phyloP scores from a whole-genome alignment of 2,797 vertebrate genomes.

The Coregonus suidteri region DNA sequence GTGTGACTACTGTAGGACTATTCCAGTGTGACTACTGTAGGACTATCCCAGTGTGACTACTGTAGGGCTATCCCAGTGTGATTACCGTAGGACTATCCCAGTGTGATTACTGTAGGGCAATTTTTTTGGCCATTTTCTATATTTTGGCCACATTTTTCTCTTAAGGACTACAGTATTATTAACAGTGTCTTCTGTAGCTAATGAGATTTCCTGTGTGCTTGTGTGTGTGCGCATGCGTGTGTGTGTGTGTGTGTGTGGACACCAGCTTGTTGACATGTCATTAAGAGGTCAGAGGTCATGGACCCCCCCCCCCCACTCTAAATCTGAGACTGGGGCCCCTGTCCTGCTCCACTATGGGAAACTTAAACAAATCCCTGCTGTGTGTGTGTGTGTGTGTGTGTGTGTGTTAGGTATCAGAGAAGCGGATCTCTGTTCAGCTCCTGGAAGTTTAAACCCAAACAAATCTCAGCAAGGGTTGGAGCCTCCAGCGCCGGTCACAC shows the following conservation, averaged over 20 bases:
- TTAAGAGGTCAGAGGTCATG: conserved; percentile 12
- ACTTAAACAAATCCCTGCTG: conserved; percentile 10
- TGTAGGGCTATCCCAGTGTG: no score
- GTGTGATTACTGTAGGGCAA: no score
- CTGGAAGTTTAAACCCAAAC: conserved; percentile 31
- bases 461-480: background rate
- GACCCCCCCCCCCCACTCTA: background rate
- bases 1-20: no score
- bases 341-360: conserved; percentile 6
- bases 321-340: background rate
- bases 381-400: conserved; percentile 7
- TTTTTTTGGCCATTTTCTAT: no score
- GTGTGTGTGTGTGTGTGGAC: background rate
- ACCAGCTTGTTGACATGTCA: conserved; percentile 6
- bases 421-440: conserved; percentile 9
- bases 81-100: no score
- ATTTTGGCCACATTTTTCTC: background rate
- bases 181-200: background rate
- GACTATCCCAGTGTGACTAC: no score
- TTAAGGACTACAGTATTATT: background rate
- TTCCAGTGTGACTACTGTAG: no score
- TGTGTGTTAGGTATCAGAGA: background rate
- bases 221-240: background rate
- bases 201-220: background rate
- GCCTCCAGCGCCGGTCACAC: conserved; percentile 7